These are phyloP conservation scores for Pogoniulus pusillus DNA, from an alignment of 2,797 vertebrate species.

Conservation along the genomic window DNA sequence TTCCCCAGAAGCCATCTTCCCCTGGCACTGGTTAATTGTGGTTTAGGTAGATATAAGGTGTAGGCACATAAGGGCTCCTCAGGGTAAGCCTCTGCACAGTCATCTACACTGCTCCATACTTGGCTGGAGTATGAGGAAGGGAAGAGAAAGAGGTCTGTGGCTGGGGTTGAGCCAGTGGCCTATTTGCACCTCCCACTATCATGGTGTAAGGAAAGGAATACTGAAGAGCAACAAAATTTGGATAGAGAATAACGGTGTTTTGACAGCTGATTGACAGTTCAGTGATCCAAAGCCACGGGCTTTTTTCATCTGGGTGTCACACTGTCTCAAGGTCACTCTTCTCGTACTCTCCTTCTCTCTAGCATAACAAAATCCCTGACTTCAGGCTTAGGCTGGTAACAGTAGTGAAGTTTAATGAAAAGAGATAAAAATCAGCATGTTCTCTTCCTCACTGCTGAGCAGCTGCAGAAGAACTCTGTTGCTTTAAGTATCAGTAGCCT, in stretches of 20 bases:
- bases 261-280: neutral
- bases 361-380: neutral
- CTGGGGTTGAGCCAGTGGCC: neutral
- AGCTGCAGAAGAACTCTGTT: neutral
- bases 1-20: neutral
- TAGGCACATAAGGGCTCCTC: neutral
- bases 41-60: constrained; percentile 4
- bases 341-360: neutral
- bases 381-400: neutral
- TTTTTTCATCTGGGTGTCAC: neutral
- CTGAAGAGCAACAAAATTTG: neutral
- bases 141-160: neutral
- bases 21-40: neutral
- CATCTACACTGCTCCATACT: neutral
- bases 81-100: neutral
- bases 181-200: neutral
- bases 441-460: neutral
- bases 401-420: neutral
- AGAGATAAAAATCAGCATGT: neutral
- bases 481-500: neutral
- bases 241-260: neutral
- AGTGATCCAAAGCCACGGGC: neutral
- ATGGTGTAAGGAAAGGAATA: neutral
- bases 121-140: neutral
- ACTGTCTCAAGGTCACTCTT: neutral